Conservation (phyloP, 2,797 vertebrate genomes). For the Hypotaenidia philippensis region DNA sequence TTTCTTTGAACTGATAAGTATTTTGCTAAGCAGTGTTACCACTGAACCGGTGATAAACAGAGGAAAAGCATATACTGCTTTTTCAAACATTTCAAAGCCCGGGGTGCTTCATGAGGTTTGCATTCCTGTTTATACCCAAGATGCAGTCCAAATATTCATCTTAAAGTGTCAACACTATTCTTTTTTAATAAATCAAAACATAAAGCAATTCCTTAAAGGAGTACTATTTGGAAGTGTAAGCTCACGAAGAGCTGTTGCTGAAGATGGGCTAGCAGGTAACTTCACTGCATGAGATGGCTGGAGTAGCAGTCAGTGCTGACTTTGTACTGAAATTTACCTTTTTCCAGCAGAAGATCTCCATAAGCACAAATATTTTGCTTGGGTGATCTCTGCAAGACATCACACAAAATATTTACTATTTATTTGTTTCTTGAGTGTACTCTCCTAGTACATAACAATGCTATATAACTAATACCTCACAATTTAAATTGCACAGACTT, state of each 20-base stretch:
- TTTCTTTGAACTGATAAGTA: background rate
- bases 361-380: background rate
- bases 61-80: background rate
- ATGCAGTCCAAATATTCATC: background rate
- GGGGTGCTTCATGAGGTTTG: background rate
- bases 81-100: background rate
- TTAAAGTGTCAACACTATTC: background rate
- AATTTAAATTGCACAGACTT: background rate
- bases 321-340: background rate
- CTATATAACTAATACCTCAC: background rate
- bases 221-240: background rate
- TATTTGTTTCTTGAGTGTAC: background rate
- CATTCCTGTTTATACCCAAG: background rate
- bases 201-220: background rate
- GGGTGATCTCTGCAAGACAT: background rate
- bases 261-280: background rate
- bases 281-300: background rate
- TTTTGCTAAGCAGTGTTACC: background rate
- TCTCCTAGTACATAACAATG: rapidly evolving
- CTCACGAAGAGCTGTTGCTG: background rate
- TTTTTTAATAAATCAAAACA: background rate
- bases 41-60: background rate
- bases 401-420: background rate
- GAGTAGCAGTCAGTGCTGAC: background rate
- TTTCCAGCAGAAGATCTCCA: background rate